These are phyloP conservation scores for Dasyornis broadbenti DNA, from an alignment of 2,113 vertebrate genomes.

Conservation along the genomic window DNA sequence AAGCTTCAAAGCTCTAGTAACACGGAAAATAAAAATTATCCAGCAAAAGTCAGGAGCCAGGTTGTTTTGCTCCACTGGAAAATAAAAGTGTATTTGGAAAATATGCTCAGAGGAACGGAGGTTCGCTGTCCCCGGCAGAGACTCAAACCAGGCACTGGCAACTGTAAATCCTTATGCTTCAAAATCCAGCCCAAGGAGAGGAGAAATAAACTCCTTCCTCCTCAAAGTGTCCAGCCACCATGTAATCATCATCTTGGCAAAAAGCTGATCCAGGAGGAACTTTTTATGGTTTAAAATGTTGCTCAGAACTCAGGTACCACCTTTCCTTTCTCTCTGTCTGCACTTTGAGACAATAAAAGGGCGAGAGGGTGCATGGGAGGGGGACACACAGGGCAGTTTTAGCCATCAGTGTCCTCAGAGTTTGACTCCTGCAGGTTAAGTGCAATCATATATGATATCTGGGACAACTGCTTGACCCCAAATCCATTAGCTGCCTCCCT, in stretches of 20 bases:
- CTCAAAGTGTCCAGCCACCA: neutral
- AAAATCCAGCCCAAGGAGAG: neutral
- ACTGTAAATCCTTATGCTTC: neutral
- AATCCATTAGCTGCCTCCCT: constrained; percentile 62
- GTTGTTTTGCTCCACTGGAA: neutral
- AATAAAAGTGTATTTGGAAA: neutral
- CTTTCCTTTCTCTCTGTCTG: neutral
- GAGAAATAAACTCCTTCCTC: neutral
- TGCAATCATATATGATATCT: constrained; percentile 31
- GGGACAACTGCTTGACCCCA: constrained; percentile 52
- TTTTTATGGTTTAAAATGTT: neutral
- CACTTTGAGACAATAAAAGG: neutral
- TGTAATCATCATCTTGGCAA: neutral
- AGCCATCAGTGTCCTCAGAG: neutral
- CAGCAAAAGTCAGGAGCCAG: neutral
- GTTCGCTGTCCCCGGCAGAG: fast-evolving
- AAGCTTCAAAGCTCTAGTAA: neutral
- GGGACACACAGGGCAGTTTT: neutral
- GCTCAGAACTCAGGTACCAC: neutral
- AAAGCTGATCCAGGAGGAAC: neutral
- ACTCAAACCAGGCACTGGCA: neutral
- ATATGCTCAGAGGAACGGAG: neutral
- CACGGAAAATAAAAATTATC: neutral
- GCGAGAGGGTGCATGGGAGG: fast-evolving
- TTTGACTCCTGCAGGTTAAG: neutral